Conservation (phyloP, 2,113 vertebrate species). For the Mustelus asterias region DNA sequence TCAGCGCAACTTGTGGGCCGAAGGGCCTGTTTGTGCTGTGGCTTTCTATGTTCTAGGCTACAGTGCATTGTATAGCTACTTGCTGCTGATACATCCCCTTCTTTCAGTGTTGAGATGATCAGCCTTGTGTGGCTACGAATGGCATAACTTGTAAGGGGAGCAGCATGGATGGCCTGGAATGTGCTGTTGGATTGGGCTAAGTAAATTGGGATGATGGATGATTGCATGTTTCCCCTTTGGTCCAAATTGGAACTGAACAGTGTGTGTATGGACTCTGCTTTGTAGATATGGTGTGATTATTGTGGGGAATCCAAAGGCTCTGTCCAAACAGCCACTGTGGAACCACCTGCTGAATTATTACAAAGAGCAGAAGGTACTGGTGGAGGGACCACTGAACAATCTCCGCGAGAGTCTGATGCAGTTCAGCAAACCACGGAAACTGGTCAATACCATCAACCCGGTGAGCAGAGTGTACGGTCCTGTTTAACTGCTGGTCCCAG, state of each 20-base stretch:
- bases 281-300: conserved; percentile 91
- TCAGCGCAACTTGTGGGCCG: too few relatives aligned
- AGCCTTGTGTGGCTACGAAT: background rate
- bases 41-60: too few relatives aligned
- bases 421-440: conserved; percentile 97
- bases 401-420: conserved; percentile 97
- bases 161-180: background rate
- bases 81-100: background rate
- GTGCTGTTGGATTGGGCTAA: background rate
- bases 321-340: conserved; percentile 96
- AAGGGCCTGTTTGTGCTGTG: too few relatives aligned
- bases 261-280: background rate
- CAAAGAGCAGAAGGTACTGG: conserved; percentile 97
- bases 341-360: conserved; percentile 98
- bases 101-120: background rate
- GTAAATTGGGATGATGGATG: background rate
- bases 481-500: background rate
- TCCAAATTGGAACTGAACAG: background rate
- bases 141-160: background rate
- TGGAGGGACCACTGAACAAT: conserved; percentile 97
- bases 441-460: conserved; percentile 97
- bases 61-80: background rate
- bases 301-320: conserved; percentile 91
- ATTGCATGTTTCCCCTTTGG: background rate
- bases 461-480: conserved; percentile 55